Conservation (phyloP, 2,113 vertebrate species). For the Hucho hucho region DNA sequence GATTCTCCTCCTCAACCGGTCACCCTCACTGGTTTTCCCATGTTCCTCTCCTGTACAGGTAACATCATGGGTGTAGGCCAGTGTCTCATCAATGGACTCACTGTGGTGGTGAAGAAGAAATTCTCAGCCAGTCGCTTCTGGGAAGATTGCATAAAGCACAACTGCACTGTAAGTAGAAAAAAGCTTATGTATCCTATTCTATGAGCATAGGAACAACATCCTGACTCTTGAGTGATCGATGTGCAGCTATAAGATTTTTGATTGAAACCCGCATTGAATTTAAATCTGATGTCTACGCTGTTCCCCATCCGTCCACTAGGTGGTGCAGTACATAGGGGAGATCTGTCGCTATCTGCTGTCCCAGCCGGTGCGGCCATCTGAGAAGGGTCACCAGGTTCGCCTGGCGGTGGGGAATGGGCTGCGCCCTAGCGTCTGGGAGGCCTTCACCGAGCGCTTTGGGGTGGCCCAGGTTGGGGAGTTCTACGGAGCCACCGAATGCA, state of each 20-base stretch:
- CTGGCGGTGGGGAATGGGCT: conserved; percentile 89
- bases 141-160: conserved; percentile 89
- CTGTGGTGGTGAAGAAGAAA: conserved; percentile 90
- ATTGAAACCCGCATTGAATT: neutral
- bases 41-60: conserved; percentile 65
- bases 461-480: conserved; percentile 89
- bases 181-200: neutral
- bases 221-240: too few relatives aligned
- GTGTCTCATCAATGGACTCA: conserved; percentile 86
- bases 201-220: neutral
- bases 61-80: conserved; percentile 93
- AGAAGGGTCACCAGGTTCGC: conserved; percentile 80
- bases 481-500: conserved; percentile 93
- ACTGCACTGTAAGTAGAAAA: conserved; percentile 84
- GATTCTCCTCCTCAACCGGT: neutral
- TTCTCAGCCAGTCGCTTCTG: conserved; percentile 94
- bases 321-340: conserved; percentile 94
- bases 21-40: neutral
- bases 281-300: neutral
- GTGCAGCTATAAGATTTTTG: neutral
- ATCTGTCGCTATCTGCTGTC: conserved; percentile 90
- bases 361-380: conserved; percentile 78
- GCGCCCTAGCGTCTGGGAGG: conserved; percentile 87
- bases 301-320: conserved; percentile 58
- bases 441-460: conserved; percentile 82